Evolutionary conservation across 2,888 invertebrate genomes (phyloP).

Genomic region (Branchellion lobata): DNA sequence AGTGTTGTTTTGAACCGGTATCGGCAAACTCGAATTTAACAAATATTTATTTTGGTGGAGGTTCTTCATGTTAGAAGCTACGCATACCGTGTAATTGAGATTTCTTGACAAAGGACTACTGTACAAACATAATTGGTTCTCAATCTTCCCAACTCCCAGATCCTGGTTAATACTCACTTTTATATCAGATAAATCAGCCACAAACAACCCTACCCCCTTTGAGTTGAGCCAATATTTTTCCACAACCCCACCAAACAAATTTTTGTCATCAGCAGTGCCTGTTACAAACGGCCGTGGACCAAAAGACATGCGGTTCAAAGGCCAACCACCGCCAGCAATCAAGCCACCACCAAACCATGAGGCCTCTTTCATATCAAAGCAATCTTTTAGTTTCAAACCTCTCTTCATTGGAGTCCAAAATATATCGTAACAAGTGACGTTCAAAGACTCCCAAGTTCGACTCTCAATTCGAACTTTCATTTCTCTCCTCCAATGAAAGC

Average conservation of each 20-base stretch:
- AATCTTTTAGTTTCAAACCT: constrained; percentile 66
- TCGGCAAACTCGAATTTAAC: constrained; percentile 30
- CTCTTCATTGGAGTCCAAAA: constrained; percentile 24
- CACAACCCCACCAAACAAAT: constrained; percentile 43
- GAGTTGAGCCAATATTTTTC: constrained; percentile 69
- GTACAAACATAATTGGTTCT: constrained; percentile 63
- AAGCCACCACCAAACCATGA: constrained; percentile 84
- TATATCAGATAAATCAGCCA: constrained; percentile 71
- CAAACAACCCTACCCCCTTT: constrained; percentile 70
- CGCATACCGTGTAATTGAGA: constrained; percentile 68
- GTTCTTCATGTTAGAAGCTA: constrained; percentile 65
- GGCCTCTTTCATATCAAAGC: constrained; percentile 66
- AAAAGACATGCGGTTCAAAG: constrained; percentile 67
- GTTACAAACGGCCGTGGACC: constrained; percentile 54
- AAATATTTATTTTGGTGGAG: constrained; percentile 71
- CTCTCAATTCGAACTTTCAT: constrained; percentile 28
- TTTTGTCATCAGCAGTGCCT: not conserved
- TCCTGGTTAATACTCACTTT: constrained; percentile 73
- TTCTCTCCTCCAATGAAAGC: constrained; percentile 42
- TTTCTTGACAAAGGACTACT: not conserved
- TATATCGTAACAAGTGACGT: constrained; percentile 39
- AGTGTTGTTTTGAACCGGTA: constrained; percentile 62
- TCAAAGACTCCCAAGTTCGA: not conserved
- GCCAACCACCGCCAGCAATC: constrained; percentile 73
- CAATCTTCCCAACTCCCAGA: constrained; percentile 39